phyloP scores from a whole-genome alignment of 2,888 invertebrate genomes.

The Cepaea hortensis region DNA sequence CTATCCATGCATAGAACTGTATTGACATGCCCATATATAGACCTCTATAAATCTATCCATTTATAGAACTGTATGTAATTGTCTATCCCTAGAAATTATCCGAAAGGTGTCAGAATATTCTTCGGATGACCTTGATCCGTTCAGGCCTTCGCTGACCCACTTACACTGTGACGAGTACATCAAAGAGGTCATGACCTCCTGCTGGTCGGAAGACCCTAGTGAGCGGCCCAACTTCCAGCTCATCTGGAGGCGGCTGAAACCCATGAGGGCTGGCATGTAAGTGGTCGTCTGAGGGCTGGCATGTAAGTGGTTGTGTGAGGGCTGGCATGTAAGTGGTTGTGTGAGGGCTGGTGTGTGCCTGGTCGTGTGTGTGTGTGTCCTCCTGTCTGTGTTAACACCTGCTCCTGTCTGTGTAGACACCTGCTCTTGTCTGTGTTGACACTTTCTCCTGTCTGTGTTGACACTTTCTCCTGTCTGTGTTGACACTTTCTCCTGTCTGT shows the following conservation, averaged over 20 bases:
- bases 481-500: no score
- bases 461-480: no score
- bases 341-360: no score
- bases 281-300: slow-evolving; percentile 2
- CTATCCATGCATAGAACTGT: no score
- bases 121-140: slow-evolving; percentile 49
- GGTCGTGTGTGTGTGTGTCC: not conserved
- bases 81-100: slow-evolving; percentile 26
- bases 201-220: slow-evolving; percentile 76
- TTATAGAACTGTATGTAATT: no score
- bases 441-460: no score
- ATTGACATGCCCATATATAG: no score
- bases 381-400: not conserved
- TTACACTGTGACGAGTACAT: slow-evolving; percentile 82
- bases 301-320: no score
- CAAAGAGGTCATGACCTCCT: slow-evolving; percentile 73
- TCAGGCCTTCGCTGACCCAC: slow-evolving; percentile 83
- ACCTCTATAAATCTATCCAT: no score
- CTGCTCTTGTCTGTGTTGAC: no score
- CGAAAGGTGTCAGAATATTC: slow-evolving; percentile 21
- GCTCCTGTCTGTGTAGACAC: no score
- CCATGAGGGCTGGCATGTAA: slow-evolving; percentile 87
- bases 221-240: slow-evolving; percentile 75
- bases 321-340: no score
- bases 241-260: slow-evolving; percentile 73